phyloP scores from a whole-genome alignment of 2,888 invertebrate species.

The Drosophila pseudotakahashii region DNA sequence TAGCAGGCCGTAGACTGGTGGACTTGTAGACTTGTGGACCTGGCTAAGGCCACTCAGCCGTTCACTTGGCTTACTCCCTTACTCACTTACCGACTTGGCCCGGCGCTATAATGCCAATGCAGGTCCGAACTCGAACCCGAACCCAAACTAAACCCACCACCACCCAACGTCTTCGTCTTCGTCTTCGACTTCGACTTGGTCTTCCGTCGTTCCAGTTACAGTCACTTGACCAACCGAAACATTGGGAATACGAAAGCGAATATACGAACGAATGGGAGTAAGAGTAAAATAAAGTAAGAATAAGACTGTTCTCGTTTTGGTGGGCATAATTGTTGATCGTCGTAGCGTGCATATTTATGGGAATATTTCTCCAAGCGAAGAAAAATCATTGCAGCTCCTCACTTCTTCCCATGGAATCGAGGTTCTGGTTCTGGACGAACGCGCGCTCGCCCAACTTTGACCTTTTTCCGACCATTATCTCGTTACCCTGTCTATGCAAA shows the following conservation, averaged over 20 bases:
- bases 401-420: conserved; percentile 31
- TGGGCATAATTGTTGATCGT: conserved; percentile 76
- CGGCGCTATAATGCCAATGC: conserved; percentile 78
- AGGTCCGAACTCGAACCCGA: conserved; percentile 37
- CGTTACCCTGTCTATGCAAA: conserved; percentile 60
- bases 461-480: conserved; percentile 59
- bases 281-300: conserved; percentile 21
- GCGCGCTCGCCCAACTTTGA: conserved; percentile 76
- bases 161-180: conserved; percentile 27
- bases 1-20: conserved; percentile 62
- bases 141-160: conserved; percentile 23
- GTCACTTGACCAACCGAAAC: conserved; percentile 84
- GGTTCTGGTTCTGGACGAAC: conserved; percentile 71
- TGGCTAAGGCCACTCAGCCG: conserved; percentile 61
- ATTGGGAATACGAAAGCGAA: conserved; percentile 75
- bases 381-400: conserved; percentile 65
- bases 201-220: conserved; percentile 82
- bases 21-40: conserved; percentile 49
- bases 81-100: conserved; percentile 49
- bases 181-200: conserved; percentile 16
- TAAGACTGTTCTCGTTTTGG: conserved; percentile 53
- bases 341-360: conserved; percentile 80
- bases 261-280: conserved; percentile 8
- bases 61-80: conserved; percentile 71
- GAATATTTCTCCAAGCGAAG: conserved; percentile 64